Percentiles rank a stretch among this genome's conserved stretches.
These are phyloP conservation scores for Oncorhynchus mykiss DNA, from an alignment of 2,113 vertebrate species.

Conservation along the genomic window DNA sequence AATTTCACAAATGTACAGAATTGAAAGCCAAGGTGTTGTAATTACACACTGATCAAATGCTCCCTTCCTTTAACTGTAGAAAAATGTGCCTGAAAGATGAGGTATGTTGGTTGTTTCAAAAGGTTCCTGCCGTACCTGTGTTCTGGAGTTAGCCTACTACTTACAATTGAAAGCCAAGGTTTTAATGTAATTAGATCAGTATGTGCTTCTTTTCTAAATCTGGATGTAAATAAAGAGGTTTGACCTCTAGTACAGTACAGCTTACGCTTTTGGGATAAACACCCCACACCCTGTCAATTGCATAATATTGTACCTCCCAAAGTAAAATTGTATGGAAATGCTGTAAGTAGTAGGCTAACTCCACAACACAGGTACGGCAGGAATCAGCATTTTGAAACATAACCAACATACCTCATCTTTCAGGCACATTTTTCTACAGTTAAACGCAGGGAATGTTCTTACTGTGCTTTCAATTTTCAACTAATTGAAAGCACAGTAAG, in stretches of 20 bases:
- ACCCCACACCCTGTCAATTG: not conserved
- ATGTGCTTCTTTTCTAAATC: too few species aligned
- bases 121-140: too few species aligned
- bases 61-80: too few species aligned
- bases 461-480: slow-evolving; percentile 84
- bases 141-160: too few species aligned
- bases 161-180: too few species aligned
- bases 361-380: slow-evolving; percentile 84
- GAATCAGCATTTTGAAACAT: slow-evolving; percentile 94
- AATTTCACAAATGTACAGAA: not conserved
- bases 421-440: slow-evolving; percentile 98
- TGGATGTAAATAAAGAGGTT: not conserved
- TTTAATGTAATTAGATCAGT: too few species aligned
- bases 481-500: too few species aligned
- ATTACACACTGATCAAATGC: not conserved
- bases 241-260: not conserved
- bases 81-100: too few species aligned
- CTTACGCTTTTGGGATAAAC: not conserved
- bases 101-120: too few species aligned
- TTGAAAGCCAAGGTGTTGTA: not conserved
- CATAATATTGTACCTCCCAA: not conserved
- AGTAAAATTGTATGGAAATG: slow-evolving; percentile 44
- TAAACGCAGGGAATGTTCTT: slow-evolving; percentile 85
- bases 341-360: slow-evolving; percentile 73
- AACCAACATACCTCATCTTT: slow-evolving; percentile 94